These are phyloP conservation scores for Ptychoptera contaminata DNA, from an alignment of 2,888 invertebrate genomes.

Conservation along the genomic window DNA sequence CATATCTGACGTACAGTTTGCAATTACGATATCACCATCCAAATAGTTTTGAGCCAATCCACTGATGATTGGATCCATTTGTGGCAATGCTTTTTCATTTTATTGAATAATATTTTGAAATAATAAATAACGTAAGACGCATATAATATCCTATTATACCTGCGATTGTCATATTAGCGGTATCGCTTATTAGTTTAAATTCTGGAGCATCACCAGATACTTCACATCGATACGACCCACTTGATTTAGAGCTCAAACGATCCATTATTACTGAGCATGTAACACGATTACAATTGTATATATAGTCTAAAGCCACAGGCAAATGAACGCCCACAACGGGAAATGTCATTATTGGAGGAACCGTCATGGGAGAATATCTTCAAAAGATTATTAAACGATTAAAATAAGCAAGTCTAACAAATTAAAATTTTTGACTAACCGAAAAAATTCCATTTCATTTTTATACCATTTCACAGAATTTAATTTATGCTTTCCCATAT, in stretches of 20 bases:
- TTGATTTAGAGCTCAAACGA: conserved; percentile 23
- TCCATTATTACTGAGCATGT: conserved; percentile 27
- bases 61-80: conserved; percentile 28
- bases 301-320: conserved; percentile 8
- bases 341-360: conserved; percentile 28
- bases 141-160: conserved; percentile 31
- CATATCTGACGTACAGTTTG: conserved; percentile 30
- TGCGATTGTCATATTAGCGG: conserved; percentile 41
- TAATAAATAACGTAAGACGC: no score
- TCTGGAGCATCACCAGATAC: conserved; percentile 45
- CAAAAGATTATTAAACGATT: conserved; percentile 4
- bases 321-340: conserved; percentile 28
- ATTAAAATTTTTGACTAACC: conserved; percentile 20
- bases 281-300: conserved; percentile 26
- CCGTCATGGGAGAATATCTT: conserved; percentile 30
- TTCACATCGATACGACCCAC: conserved; percentile 43
- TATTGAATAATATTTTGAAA: no score
- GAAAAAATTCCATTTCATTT: conserved; percentile 34
- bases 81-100: conserved; percentile 22
- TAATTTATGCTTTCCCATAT: conserved; percentile 33
- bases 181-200: conserved; percentile 39
- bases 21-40: conserved; percentile 28
- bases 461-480: conserved; percentile 38
- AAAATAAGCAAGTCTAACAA: no score
- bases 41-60: conserved; percentile 27